These are phyloP conservation scores for Stratiolaelaps scimitus DNA, from an alignment of 1,140 invertebrate species.

Conservation along the genomic window DNA sequence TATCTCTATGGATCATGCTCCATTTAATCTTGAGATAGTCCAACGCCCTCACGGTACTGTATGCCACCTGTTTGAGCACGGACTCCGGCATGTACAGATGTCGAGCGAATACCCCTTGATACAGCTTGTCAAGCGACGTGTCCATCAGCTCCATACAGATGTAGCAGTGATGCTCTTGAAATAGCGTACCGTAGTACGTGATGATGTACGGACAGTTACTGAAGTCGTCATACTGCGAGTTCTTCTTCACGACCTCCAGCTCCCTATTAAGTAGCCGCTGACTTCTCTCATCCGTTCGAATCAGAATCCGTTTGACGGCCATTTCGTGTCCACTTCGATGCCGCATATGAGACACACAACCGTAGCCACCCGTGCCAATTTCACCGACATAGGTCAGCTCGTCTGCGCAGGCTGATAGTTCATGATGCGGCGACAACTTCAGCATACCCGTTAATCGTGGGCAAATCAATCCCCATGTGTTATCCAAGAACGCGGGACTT, in stretches of 20 bases:
- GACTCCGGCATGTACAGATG: constrained; percentile 41
- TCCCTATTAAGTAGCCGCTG: constrained; percentile 92
- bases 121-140: constrained; percentile 96
- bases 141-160: constrained; percentile 99
- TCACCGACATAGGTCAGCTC: constrained; percentile 78
- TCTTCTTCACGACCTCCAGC: constrained; percentile 91
- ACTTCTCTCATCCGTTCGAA: constrained; percentile 83
- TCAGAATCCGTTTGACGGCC: constrained; percentile 57
- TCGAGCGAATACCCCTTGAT: constrained; percentile 67
- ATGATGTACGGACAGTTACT: constrained; percentile 91
- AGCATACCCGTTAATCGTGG: constrained; percentile 13
- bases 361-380: constrained; percentile 85
- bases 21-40: constrained; percentile 90
- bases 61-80: constrained; percentile 49
- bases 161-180: constrained; percentile 77
- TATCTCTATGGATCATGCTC: constrained; percentile 76
- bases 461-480: too few relatives aligned
- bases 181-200: constrained; percentile 84
- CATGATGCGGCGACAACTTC: background rate
- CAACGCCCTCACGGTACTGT: constrained; percentile 83
- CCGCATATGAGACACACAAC: constrained; percentile 91
- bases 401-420: constrained; percentile 53
- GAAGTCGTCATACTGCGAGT: constrained; percentile 72
- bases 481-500: too few relatives aligned
- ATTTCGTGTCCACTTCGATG: constrained; percentile 47